Conservation (phyloP, 2,888 invertebrate species). For the Cantharis nigra region DNA sequence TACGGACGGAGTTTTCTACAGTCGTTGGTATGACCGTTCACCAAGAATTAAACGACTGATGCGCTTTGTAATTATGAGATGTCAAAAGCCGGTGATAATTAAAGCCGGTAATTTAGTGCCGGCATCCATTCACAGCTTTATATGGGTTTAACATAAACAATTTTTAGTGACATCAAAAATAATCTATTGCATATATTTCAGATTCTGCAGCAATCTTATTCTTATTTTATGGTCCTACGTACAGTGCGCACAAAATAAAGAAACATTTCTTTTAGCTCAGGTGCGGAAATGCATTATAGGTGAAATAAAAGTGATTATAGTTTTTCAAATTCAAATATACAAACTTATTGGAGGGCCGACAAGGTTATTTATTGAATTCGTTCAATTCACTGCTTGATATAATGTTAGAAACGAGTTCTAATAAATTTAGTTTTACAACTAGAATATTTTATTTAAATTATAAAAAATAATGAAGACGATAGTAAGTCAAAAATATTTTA, state of each 20-base stretch:
- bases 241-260: slow-evolving; percentile 5
- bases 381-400: not conserved
- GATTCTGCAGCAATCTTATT: slow-evolving; percentile 25
- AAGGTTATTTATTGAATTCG: too few relatives aligned
- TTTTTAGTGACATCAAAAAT: not conserved
- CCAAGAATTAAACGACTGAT: slow-evolving; percentile 7
- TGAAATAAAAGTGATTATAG: not conserved
- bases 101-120: slow-evolving; percentile 17
- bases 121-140: slow-evolving; percentile 19
- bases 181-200: slow-evolving; percentile 6
- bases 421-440: not conserved
- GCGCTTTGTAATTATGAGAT: slow-evolving; percentile 17
- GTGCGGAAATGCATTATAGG: not conserved
- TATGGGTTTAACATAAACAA: slow-evolving; percentile 14
- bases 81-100: slow-evolving; percentile 20
- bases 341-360: too few relatives aligned
- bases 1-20: slow-evolving; percentile 13
- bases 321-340: too few relatives aligned
- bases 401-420: not conserved
- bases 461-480: not conserved
- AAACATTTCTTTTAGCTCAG: not conserved
- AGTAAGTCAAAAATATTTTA: too few relatives aligned
- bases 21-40: slow-evolving; percentile 10
- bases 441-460: not conserved
- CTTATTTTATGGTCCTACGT: slow-evolving; percentile 24